Evolutionary conservation across 2,113 vertebrate species (phyloP), one percentile per base, ranked within the genome.

Genomic region (Mormyrus lacerda): DNA sequence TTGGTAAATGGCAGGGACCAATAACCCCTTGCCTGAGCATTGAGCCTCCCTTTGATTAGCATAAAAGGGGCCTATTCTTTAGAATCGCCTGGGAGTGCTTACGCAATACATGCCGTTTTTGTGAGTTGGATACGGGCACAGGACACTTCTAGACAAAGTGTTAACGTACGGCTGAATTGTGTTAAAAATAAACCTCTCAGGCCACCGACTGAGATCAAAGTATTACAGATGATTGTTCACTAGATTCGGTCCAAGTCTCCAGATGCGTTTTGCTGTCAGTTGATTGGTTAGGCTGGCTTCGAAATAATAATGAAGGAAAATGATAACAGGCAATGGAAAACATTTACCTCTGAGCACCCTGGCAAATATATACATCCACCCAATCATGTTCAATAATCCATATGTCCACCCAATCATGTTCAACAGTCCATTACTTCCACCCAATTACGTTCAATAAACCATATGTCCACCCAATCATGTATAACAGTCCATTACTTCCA

Each of bases 1-100:
- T 95, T 92, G 93, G 93, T 93, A 91, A 92, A 93, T 83, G 92
- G 91, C 93, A 92, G 92, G 93, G 92, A 93, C 94, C 91, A 93
- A 91, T 91, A 92, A 91, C 91, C 92, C 87, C 91, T n/a, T 92
- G 91, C 93, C 91, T 91, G 92, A 90, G 89, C 92, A 91, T 89
- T 90, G 85, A 91, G 93, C 94, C 91, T 91, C 91, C 90, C 90
- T 91, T 91, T 91, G 92, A 65, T 89, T 91, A 91, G 85, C 88
- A 90, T 88, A 90, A 91, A 90, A 87, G 89, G 88, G 82, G 83
- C 90, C 89, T 48, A 50, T 89, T 73, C 90, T 91, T 86, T 85
- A 86, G 61, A 90, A 79, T 79, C 87, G 47, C 7, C 24, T 53
- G 50, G 42, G n/a, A 27, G 35, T 82, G 48, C 48, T 83, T 83